Evolutionary conservation across 2,888 invertebrate genomes (phyloP).

Genomic region (Drosophila dives): DNA sequence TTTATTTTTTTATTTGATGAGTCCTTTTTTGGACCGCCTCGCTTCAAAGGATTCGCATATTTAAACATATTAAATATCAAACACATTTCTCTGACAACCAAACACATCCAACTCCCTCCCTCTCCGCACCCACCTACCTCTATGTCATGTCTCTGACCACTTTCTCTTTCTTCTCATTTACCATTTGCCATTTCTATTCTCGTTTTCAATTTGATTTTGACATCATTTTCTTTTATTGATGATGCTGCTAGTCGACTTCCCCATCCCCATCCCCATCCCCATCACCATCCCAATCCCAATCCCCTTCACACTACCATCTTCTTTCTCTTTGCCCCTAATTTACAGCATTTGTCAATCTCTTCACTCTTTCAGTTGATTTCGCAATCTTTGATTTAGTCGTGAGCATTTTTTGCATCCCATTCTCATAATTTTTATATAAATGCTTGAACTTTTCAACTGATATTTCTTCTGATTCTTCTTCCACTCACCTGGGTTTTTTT

Average conservation of each 20-base stretch:
- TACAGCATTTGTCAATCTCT: neutral
- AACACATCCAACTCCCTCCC: slow-evolving; percentile 20
- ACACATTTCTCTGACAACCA: slow-evolving; percentile 61
- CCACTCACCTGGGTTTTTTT: neutral
- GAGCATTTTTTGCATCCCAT: neutral
- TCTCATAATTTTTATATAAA: neutral
- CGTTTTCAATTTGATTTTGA: slow-evolving; percentile 18
- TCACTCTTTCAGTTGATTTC: neutral
- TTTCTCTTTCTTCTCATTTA: neutral
- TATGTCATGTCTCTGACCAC: slow-evolving; percentile 2
- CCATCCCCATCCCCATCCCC: neutral
- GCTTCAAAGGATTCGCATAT: slow-evolving; percentile 80
- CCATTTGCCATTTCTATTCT: slow-evolving; percentile 39
- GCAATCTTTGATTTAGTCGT: neutral
- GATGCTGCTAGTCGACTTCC: slow-evolving; percentile 12
- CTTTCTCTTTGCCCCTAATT: neutral
- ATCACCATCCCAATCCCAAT: neutral
- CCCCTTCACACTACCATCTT: neutral
- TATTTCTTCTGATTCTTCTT: neutral
- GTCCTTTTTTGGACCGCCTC: slow-evolving; percentile 36
- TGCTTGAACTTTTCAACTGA: neutral
- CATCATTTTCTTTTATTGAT: slow-evolving; percentile 35
- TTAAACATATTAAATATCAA: slow-evolving; percentile 80
- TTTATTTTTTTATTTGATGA: slow-evolving; percentile 16
- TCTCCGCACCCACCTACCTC: slow-evolving; percentile 18